Conservation (phyloP, 2,888 invertebrate genomes). For the Gasteruption jaculator region DNA sequence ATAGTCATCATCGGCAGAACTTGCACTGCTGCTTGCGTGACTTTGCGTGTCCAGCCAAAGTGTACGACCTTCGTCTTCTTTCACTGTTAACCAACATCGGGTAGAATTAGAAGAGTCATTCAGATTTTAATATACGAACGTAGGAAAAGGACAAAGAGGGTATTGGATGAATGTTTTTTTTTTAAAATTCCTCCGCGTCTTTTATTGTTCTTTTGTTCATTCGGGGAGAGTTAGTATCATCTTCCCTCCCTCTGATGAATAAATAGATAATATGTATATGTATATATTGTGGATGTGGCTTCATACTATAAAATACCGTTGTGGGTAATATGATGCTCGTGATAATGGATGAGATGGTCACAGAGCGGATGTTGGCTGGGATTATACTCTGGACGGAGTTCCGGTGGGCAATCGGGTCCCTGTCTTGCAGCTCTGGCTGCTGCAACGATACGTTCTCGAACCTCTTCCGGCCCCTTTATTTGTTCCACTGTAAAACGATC, state of each 20-base stretch:
- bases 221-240: no score
- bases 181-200: no score
- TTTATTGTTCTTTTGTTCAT: no score
- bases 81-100: slow-evolving; percentile 45
- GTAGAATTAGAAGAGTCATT: no score
- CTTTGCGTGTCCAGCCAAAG: slow-evolving; percentile 69
- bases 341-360: slow-evolving; percentile 48
- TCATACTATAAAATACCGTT: slow-evolving; percentile 39
- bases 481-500: slow-evolving; percentile 66
- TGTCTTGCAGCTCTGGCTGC: slow-evolving; percentile 63
- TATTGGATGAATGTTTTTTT: not conserved
- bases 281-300: slow-evolving; percentile 18
- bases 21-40: slow-evolving; percentile 62
- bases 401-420: slow-evolving; percentile 58
- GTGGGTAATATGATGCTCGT: slow-evolving; percentile 48
- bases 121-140: not conserved
- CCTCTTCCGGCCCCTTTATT: slow-evolving; percentile 66
- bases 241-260: no score
- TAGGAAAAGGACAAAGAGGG: slow-evolving; percentile 2
- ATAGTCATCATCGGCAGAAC: slow-evolving; percentile 63
- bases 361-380: slow-evolving; percentile 49
- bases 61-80: slow-evolving; percentile 63
- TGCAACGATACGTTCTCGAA: slow-evolving; percentile 63
- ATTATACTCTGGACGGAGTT: slow-evolving; percentile 52
- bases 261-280: slow-evolving; percentile 15